A percentile compares a stretch with the other conserved stretches of the same genome.
phyloP scores from a whole-genome alignment of 2,888 invertebrate species.

The Synanthedon tipuliformis region DNA sequence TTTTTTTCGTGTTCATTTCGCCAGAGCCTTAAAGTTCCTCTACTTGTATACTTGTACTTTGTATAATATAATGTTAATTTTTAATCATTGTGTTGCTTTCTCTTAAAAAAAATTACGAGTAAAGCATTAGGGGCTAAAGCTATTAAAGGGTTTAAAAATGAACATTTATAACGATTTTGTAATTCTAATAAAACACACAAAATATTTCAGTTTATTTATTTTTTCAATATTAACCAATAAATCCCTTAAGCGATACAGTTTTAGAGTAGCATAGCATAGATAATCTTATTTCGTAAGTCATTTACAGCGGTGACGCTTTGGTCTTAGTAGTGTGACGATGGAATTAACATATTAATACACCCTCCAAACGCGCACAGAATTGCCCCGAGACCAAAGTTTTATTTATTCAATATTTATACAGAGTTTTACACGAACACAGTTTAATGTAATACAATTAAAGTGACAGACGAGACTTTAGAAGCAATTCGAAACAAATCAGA shows the following conservation, averaged over 20 bases:
- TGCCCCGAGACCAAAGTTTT: conserved; percentile 10
- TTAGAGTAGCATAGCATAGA: conserved; percentile 44
- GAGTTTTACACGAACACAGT: conserved; percentile 32
- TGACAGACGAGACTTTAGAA: conserved; percentile 1
- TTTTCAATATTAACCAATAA: conserved; percentile 62
- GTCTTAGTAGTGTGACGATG: conserved; percentile 4
- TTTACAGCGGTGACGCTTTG: conserved; percentile 16
- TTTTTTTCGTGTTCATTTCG: too few relatives aligned
- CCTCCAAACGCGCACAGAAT: conserved; percentile 2
- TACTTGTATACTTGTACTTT: too few relatives aligned
- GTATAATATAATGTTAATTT: too few relatives aligned
- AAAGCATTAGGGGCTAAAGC: too few relatives aligned
- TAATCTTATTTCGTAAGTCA: conserved; percentile 18
- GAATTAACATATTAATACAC: neutral
- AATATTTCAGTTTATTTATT: conserved; percentile 43
- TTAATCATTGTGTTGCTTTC: too few relatives aligned
- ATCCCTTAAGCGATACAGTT: conserved; percentile 61
- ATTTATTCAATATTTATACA: conserved; percentile 26
- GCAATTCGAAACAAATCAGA: neutral
- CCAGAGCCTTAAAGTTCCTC: too few relatives aligned
- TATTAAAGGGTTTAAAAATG: too few relatives aligned
- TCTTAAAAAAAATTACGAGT: too few relatives aligned
- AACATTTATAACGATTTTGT: too few relatives aligned
- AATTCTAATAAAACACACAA: neutral
- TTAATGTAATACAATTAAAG: neutral